Evolutionary conservation across 2,797 vertebrate species (phyloP).

Genomic region (Sciurus vulgaris): DNA sequence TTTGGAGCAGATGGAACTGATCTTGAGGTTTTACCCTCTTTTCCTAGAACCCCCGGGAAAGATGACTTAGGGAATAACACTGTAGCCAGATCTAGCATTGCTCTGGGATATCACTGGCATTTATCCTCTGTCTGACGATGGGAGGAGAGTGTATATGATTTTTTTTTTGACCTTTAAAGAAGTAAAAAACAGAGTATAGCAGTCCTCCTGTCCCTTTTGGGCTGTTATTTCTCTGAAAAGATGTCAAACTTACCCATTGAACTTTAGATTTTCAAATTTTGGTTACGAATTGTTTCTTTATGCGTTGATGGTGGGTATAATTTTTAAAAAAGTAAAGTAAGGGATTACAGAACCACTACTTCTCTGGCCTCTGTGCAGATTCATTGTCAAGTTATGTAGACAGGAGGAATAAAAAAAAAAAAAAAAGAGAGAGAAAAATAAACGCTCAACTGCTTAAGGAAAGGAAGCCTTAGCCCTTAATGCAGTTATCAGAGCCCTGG

Average conservation of each 20-base stretch:
- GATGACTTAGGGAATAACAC: background rate
- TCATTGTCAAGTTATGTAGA: background rate
- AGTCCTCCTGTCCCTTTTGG: background rate
- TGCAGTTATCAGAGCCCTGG: slow-evolving; percentile 47
- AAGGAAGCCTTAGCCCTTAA: slow-evolving; percentile 28
- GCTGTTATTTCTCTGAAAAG: slow-evolving; percentile 25
- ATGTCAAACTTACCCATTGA: background rate
- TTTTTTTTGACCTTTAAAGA: background rate
- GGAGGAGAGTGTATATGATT: background rate
- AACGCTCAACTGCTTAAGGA: background rate
- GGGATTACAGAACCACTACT: background rate
- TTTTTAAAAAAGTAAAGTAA: background rate
- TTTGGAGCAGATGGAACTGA: background rate
- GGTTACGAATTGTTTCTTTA: background rate
- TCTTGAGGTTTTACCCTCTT: background rate
- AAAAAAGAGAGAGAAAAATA: background rate
- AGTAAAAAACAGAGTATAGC: background rate
- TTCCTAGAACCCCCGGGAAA: background rate
- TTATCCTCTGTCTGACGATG: background rate
- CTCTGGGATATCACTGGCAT: background rate
- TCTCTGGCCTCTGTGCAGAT: background rate
- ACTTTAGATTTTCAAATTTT: slow-evolving; percentile 48
- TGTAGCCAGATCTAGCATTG: background rate
- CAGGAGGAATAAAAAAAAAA: background rate
- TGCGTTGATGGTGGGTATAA: background rate